Evolutionary conservation across 2,113 vertebrate species (phyloP), one percentile per base, ranked within the genome.

Genomic region (Nycticryphes semicollaris): DNA sequence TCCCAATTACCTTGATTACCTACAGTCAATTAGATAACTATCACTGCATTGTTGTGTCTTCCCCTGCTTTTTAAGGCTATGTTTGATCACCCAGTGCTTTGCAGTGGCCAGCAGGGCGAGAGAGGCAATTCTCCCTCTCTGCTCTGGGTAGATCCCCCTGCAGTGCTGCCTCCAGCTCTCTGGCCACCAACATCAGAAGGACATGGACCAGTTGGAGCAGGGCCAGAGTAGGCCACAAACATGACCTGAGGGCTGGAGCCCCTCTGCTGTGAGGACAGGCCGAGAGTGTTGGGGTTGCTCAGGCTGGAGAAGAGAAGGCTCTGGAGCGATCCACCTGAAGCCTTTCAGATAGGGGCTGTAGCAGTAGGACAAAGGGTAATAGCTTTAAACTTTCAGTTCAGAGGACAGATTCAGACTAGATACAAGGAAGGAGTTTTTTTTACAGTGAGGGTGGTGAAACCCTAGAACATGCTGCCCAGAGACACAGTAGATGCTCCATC

Each of bases 291-390:
- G 24, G 37, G 21, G 13, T 6, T n/a, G 35, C 31, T 68, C 14
- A 41, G 51, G 12, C 43, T 45, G 17, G 43, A 35, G 22, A 50
- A n/a, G 10, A 53, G 21, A 37, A 19, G 9, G 60, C 41, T 39
- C 23, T 1, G 0, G 31, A 8, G 18, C 37, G 27, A 69, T 47
- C 21, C 9, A 3, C 25, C 1, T 33, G 54, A 2, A 1, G 41
- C 12, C 63, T 68, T 68, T 27, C 45, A 25, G 7, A 4, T 15
- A 47, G 33, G 10, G 39, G 10, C 54, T 83, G 39, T 20, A 8
- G 24, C 0, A 0, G 83, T 1, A 90, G 16, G 39, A 62, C 48
- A 69, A 56, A 6, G 37, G 4, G 12, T 37, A 41, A 68, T 9
- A 27, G 20, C 28, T 82, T 54, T 41, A 41, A 63, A 41, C 37